Evolutionary conservation across 2,888 invertebrate genomes (phyloP).

Genomic region (Cryptus armator): DNA sequence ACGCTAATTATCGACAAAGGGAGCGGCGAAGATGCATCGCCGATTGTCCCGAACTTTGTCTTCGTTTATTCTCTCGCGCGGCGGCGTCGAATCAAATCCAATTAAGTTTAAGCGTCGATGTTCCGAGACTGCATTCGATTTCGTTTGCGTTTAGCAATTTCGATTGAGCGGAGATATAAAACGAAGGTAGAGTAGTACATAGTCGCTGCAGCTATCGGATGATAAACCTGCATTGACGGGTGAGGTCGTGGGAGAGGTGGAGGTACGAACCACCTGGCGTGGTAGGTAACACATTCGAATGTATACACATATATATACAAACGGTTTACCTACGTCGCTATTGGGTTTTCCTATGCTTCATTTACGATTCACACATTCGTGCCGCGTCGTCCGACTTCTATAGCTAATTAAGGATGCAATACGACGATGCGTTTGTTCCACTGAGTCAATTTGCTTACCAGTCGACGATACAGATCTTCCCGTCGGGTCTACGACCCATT

Average conservation of each 20-base stretch:
- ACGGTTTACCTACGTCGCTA: slow-evolving; percentile 35
- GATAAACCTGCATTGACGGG: slow-evolving; percentile 50
- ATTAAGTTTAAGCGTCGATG: slow-evolving; percentile 31
- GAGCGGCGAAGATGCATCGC: slow-evolving; percentile 21
- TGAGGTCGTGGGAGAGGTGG: slow-evolving; percentile 62
- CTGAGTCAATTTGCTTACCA: slow-evolving; percentile 21
- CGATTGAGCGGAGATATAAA: slow-evolving; percentile 9
- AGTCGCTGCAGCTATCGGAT: slow-evolving; percentile 43
- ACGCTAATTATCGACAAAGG: slow-evolving; percentile 5
- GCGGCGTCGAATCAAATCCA: neutral
- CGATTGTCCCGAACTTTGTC: slow-evolving; percentile 3
- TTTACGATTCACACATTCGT: slow-evolving; percentile 18
- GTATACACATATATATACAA: neutral
- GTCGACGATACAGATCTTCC: neutral
- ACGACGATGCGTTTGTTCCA: slow-evolving; percentile 29
- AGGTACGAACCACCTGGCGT: slow-evolving; percentile 38
- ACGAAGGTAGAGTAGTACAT: slow-evolving; percentile 9
- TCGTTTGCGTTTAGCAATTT: slow-evolving; percentile 20
- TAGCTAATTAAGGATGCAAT: slow-evolving; percentile 42
- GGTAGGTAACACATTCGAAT: slow-evolving; percentile 1
- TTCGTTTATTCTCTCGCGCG: neutral
- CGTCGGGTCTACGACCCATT: slow-evolving; percentile 21
- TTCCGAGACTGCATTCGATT: slow-evolving; percentile 18
- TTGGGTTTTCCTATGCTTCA: slow-evolving; percentile 33
- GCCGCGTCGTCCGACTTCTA: slow-evolving; percentile 19